phyloP scores from a whole-genome alignment of 2,888 invertebrate species.

The Melieria picta region DNA sequence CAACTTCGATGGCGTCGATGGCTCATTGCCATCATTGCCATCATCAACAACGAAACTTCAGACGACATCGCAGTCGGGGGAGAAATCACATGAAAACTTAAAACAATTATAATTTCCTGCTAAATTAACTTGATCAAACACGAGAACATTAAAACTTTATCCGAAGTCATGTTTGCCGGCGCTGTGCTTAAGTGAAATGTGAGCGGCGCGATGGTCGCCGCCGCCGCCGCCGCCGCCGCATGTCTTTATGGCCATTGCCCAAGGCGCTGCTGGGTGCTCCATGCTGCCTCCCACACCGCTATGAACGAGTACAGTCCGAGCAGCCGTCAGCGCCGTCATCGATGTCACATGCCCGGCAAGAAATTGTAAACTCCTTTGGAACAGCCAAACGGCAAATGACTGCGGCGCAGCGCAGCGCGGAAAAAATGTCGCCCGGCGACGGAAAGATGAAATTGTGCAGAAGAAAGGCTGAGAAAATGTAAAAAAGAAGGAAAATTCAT shows the following conservation, averaged over 20 bases:
- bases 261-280: neutral
- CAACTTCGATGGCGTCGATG: neutral
- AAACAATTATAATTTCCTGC: conserved; percentile 49
- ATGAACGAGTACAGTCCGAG: neutral
- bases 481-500: conserved; percentile 11
- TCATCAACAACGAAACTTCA: conserved; percentile 30
- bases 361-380: conserved; percentile 23
- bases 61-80: conserved; percentile 21
- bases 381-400: conserved; percentile 8
- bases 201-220: neutral
- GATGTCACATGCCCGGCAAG: conserved; percentile 26
- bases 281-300: neutral
- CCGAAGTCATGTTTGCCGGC: conserved; percentile 7
- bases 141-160: conserved; percentile 42
- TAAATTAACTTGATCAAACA: conserved; percentile 49
- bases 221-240: no score
- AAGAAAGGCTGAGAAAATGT: conserved; percentile 26
- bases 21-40: conserved; percentile 33
- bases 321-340: conserved; percentile 15
- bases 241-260: neutral
- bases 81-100: conserved; percentile 41
- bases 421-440: conserved; percentile 12
- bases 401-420: conserved; percentile 10
- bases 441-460: conserved; percentile 34
- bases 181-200: conserved; percentile 20